Evolutionary conservation across 2,113 vertebrate genomes (phyloP).

Genomic region (Catharus minimus): DNA sequence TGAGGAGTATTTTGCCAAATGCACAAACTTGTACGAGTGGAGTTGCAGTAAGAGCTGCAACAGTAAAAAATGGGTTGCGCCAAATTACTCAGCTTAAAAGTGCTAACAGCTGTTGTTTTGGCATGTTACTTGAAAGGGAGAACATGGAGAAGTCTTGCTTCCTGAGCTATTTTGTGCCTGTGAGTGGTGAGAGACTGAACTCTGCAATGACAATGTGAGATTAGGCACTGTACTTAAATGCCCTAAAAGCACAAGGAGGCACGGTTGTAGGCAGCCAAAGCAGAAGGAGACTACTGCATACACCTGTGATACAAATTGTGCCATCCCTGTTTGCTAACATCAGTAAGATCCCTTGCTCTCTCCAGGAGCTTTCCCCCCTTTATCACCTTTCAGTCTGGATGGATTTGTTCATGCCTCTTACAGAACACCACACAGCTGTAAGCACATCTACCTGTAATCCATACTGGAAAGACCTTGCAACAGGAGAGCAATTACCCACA

Average conservation of each 20-base stretch:
- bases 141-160: not conserved
- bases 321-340: not conserved
- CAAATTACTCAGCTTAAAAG: not conserved
- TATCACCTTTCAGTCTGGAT: not conserved
- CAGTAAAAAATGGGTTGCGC: not conserved
- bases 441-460: not conserved
- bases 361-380: not conserved
- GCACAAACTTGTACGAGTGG: not conserved
- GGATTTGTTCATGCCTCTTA: not conserved
- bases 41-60: not conserved
- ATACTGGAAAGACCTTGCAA: not conserved
- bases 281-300: not conserved
- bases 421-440: not conserved
- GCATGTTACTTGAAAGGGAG: not conserved
- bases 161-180: not conserved
- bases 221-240: not conserved
- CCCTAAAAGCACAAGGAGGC: not conserved
- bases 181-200: not conserved
- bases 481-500: not conserved
- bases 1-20: not conserved
- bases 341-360: not conserved
- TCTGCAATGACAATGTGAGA: not conserved
- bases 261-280: not conserved
- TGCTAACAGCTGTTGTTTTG: conserved; percentile 6
- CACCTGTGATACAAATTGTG: not conserved